phyloP scores from a whole-genome alignment of 2,888 invertebrate genomes.

The Agrotis ipsilon region DNA sequence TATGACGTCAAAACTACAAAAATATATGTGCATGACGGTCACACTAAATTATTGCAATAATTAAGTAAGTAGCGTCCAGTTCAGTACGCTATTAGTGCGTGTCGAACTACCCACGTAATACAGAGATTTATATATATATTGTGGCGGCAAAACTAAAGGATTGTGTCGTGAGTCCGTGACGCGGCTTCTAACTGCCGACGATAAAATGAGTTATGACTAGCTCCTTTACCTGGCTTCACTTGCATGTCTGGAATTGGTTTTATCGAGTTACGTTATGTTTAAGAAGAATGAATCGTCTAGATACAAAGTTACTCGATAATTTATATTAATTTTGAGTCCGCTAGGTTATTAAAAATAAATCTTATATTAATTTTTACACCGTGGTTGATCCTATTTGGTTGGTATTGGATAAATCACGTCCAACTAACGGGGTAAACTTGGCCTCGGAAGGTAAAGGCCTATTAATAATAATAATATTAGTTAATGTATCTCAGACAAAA shows the following conservation, averaged over 20 bases:
- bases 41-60: slow-evolving; percentile 9
- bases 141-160: slow-evolving; percentile 63
- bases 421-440: too few relatives aligned
- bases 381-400: too few relatives aligned
- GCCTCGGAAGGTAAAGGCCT: too few relatives aligned
- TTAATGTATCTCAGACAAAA: too few relatives aligned
- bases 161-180: slow-evolving; percentile 56
- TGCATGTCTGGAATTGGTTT: slow-evolving; percentile 20
- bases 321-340: too few relatives aligned
- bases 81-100: slow-evolving; percentile 19
- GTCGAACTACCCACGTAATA: slow-evolving; percentile 25
- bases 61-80: slow-evolving; percentile 27
- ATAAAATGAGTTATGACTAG: slow-evolving; percentile 25
- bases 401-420: too few relatives aligned
- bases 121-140: neutral
- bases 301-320: too few relatives aligned
- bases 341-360: too few relatives aligned
- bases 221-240: slow-evolving; percentile 54
- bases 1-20: neutral
- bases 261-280: neutral
- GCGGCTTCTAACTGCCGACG: slow-evolving; percentile 60
- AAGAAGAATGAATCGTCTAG: too few relatives aligned
- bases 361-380: too few relatives aligned
- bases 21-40: slow-evolving; percentile 16
- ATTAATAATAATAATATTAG: too few relatives aligned